Conservation (phyloP, 2,113 vertebrate genomes). For the Theristicus caerulescens region DNA sequence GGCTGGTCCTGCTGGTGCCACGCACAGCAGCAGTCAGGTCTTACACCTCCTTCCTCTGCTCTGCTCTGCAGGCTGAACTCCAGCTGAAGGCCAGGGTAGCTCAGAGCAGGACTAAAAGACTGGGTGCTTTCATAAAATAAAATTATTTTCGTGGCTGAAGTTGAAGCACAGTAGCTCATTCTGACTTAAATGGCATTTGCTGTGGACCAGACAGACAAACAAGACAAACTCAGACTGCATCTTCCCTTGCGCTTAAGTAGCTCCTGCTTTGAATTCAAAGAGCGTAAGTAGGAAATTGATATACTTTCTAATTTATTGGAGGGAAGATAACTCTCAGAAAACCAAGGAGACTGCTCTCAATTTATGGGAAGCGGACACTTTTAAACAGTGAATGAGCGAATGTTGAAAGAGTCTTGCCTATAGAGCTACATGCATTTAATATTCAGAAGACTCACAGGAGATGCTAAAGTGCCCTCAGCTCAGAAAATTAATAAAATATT, state of each 20-base stretch:
- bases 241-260: conserved; percentile 21
- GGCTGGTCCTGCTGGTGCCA: background rate
- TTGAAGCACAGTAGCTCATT: background rate
- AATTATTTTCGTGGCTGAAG: conserved; percentile 10
- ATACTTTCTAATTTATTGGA: conserved; percentile 66
- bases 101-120: background rate
- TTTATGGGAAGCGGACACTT: conserved; percentile 11
- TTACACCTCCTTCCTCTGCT: background rate
- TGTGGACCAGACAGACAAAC: background rate
- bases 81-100: background rate
- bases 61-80: background rate
- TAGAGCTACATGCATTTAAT: conserved; percentile 26
- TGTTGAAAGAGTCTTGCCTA: conserved; percentile 48
- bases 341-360: conserved; percentile 44
- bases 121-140: conserved; percentile 1
- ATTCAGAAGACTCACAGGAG: conserved; percentile 55
- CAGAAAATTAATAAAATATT: conserved; percentile 67
- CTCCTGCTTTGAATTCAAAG: conserved; percentile 59
- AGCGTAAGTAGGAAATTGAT: conserved; percentile 56
- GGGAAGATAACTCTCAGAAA: conserved; percentile 53
- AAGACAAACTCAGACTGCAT: background rate
- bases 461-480: conserved; percentile 61
- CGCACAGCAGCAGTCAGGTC: fast-evolving
- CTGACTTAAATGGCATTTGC: conserved; percentile 4
- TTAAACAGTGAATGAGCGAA: conserved; percentile 18